Evolutionary conservation across 2,797 vertebrate genomes (phyloP), one percentile per base, ranked within the genome.

Genomic region (Anguilla marmorata): DNA sequence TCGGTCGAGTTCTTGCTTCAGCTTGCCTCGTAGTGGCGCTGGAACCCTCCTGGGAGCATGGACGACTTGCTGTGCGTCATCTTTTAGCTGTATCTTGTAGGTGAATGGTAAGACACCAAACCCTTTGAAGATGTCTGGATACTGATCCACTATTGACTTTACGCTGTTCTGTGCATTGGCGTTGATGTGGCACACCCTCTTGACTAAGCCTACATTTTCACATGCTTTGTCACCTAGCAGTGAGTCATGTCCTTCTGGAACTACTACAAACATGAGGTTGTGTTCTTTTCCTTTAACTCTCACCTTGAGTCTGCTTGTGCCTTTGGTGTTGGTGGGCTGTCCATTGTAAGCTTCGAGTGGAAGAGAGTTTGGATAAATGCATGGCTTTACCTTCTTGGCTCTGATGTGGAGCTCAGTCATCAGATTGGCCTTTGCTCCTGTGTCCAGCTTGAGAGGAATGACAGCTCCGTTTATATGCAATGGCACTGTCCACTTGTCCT

Each of bases 301-400:
- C 2, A 90, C 80, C 24, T 30, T 27, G 9, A 54, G n/a, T 85
- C 41, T 72, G 24, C 66, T 30, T 30, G 3, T 72, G n/a, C 66
- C 66, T 30, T 72, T 72, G 7, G 16, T 84, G 21, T 84, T 21
- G 12, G 56, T 84, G 21, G 21, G 21, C 16, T 84, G 83, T 56
- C 41, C 83, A 56, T 56, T 84, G 83, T 84, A 56, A 19, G 83
- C 83, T 50, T 84, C 30, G 14, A 83, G 48, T 6, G 48, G 41
- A 27, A 87, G 30, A 12, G 87, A 82, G 12, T 80, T 87, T 4
- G 11, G 69, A 16, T 69, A 14, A 72, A 90, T 89, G 16, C 69
- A 72, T 2, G 87, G 86, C 27, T 91, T 92, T 37, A 48, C n/a
- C n/a, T 87, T 91, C 86, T 90, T 92, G 0, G 54, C 56, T n/a